Conservation (phyloP, 2,888 invertebrate species). For the Pammene fasciana region DNA sequence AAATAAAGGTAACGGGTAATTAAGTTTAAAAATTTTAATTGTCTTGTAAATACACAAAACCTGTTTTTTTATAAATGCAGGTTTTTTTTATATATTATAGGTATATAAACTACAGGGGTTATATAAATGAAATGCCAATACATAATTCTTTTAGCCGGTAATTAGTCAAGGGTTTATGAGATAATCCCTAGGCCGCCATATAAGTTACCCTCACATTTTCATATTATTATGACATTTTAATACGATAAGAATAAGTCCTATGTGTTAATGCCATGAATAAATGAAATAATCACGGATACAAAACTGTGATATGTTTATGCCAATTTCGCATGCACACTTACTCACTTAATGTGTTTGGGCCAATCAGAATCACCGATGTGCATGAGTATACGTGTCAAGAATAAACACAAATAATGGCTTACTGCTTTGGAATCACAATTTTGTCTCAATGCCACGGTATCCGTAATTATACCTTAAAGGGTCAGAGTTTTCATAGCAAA, state of each 20-base stretch:
- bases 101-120: conserved; percentile 3
- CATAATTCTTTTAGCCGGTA: conserved; percentile 7
- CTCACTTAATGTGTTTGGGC: no score
- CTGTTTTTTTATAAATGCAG: conserved; percentile 31
- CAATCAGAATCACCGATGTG: no score
- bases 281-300: no score
- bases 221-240: conserved; percentile 17
- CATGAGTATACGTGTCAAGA: no score
- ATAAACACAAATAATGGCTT: no score
- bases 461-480: neutral
- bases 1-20: conserved; percentile 17
- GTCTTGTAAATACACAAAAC: conserved; percentile 7
- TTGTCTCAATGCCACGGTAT: no score
- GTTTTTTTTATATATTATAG: conserved; percentile 29
- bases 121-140: conserved; percentile 21
- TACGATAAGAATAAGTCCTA: conserved; percentile 21
- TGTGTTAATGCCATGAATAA: neutral
- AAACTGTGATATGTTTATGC: no score
- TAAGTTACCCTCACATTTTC: conserved; percentile 36
- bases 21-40: neutral
- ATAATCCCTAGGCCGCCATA: neutral
- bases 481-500: neutral
- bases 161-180: conserved; percentile 10
- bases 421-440: no score
- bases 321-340: no score